Base-by-base conservation (phyloP, 1,140 invertebrate genomes). In the Mya arenaria region DNA sequence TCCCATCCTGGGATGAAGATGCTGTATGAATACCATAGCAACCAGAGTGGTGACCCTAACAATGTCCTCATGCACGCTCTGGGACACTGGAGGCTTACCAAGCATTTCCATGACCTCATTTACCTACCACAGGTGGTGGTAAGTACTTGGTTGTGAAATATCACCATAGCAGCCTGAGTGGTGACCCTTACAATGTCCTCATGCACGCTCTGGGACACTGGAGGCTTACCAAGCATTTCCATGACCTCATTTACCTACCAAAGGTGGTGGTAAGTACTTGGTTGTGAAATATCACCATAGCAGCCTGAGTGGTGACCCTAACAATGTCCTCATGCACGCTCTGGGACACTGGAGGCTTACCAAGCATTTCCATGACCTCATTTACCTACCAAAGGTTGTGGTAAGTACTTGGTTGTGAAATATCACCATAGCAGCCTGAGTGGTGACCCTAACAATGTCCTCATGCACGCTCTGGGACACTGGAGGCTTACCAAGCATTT, bases 21-120 rank as follows among this genome's bases (percentile, higher is more conserved):
- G 85, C 73, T 92, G 84, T 92, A 91, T 83, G 91, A 92, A 77
- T 91, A 88, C 85, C 90, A 91, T 83, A 88, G 87, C 66, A 92
- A 92, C 84, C 91, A 92, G 83, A 87, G 86, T 84, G 85, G 83
- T 48, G 90, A 92, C 77, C 86, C 86, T 25, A 71, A 88, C 69
- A 91, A 91, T 79, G 88, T 92, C 1, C 82, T 92, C 5, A 90
- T 91, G 79, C 91, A 92, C 79, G 75, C 73, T 32, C 87, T 92
- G 10, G 91, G 91, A 19, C 90, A 92, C 36, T 92, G 91, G 91
- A 75, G 91, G 63, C 55, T 92, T 25, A 89, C 90, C 3, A 79
- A 86, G 58, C 77, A 86, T 1, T 91, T 92, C 83, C 91, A 92
- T 88, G 91, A 92, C 65, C 68, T 92, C 1, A 66, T 85, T n/a